A percentile compares a stretch with the other conserved stretches of the same genome.
Evolutionary conservation across 2,797 vertebrate species (phyloP).

Genomic region (Etheostoma perlongum): DNA sequence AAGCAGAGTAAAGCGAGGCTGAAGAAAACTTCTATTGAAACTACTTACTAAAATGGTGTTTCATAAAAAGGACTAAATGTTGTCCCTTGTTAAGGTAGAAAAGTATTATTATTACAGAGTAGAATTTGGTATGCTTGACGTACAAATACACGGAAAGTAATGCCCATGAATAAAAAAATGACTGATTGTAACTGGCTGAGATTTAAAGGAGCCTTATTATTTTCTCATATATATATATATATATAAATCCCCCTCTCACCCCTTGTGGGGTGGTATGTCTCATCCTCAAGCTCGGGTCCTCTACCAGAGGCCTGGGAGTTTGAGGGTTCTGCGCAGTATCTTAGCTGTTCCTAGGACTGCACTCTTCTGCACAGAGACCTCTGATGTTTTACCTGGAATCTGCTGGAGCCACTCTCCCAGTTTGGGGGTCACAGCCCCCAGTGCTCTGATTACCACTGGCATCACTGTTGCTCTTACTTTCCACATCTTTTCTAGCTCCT

Average conservation of each 20-base stretch:
- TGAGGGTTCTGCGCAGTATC: too few relatives aligned
- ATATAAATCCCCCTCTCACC: background rate
- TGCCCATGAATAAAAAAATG: constrained; percentile 73
- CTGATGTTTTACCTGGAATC: too few relatives aligned
- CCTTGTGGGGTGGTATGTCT: too few relatives aligned
- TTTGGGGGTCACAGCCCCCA: too few relatives aligned
- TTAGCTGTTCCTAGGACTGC: too few relatives aligned
- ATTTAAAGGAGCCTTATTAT: constrained; percentile 61
- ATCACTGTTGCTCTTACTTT: too few relatives aligned
- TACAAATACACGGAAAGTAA: constrained; percentile 40
- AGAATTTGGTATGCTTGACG: constrained; percentile 52
- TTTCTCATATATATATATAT: constrained; percentile 18
- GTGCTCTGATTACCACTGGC: too few relatives aligned
- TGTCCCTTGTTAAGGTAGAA: constrained; percentile 7
- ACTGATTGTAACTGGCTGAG: constrained; percentile 53
- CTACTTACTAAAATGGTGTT: constrained; percentile 10
- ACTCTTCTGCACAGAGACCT: too few relatives aligned
- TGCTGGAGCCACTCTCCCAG: too few relatives aligned
- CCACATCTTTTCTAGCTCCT: too few relatives aligned
- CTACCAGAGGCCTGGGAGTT: too few relatives aligned
- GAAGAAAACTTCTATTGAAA: constrained; percentile 19
- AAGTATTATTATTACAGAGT: constrained; percentile 33
- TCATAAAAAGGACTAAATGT: constrained; percentile 11
- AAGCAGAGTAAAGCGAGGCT: constrained; percentile 21
- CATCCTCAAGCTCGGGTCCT: too few relatives aligned